phyloP scores from a whole-genome alignment of 1,140 invertebrate genomes.

The Rhagoletis zephyria region DNA sequence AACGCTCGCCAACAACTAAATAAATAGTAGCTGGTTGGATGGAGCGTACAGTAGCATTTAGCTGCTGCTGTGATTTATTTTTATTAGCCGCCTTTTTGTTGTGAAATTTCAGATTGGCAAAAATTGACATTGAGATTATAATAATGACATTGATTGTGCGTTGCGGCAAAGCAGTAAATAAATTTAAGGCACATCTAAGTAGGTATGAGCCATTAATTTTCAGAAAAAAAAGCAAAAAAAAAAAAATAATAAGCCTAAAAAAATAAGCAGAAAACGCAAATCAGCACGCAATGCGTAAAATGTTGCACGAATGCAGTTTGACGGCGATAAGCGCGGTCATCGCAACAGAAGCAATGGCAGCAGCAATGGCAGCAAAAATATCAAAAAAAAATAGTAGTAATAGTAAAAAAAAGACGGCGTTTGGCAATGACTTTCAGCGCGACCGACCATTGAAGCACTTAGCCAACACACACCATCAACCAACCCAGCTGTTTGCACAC shows the following conservation, averaged over 20 bases:
- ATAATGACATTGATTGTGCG: slow-evolving; percentile 43
- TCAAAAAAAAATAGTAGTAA: background rate
- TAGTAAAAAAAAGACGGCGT: slow-evolving; percentile 1
- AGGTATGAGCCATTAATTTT: slow-evolving; percentile 40
- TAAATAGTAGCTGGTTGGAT: background rate
- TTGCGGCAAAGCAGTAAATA: background rate
- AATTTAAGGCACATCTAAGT: slow-evolving; percentile 12
- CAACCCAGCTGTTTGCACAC: slow-evolving; percentile 9
- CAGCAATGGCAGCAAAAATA: background rate
- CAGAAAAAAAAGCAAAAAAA: background rate
- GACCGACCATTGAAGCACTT: background rate
- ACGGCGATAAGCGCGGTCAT: slow-evolving; percentile 38
- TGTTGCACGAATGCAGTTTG: slow-evolving; percentile 49
- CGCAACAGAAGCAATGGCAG: background rate
- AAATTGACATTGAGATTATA: slow-evolving; percentile 52
- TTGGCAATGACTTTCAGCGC: slow-evolving; percentile 34
- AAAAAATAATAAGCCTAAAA: background rate
- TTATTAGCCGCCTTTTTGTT: slow-evolving; percentile 36
- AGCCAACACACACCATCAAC: background rate
- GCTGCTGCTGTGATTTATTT: slow-evolving; percentile 33
- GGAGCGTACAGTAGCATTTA: slow-evolving; percentile 31
- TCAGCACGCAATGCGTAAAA: slow-evolving; percentile 48
- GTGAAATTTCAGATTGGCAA: slow-evolving; percentile 23
- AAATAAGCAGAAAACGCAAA: background rate
- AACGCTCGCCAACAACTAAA: background rate